Base-by-base conservation (phyloP, 2,113 vertebrate species). In the Monopterus albus region DNA sequence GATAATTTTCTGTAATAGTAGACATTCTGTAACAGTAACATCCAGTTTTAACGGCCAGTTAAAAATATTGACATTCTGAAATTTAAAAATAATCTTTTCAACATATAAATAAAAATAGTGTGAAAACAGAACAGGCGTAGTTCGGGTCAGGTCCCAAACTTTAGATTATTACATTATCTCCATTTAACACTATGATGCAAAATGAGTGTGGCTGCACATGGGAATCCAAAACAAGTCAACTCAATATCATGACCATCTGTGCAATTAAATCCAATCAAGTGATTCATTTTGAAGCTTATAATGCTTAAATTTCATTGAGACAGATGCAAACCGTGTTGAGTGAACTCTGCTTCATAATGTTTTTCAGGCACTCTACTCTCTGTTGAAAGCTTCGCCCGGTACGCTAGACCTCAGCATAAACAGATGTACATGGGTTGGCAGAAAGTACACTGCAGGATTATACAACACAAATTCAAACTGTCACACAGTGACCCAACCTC, bases 301-400 rank as follows among this genome's bases (percentile, higher is more conserved):
- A 42, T 39, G 50, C 43, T 51, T 0, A 17, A 11, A 12, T 55
- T 15, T 13, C 43, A 8, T 29, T 26, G 25, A 14, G 31, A n/a
- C n/a, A n/a, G n/a, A n/a, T n/a, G n/a, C n/a, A n/a, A n/a, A n/a
- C n/a, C n/a, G n/a, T n/a, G n/a, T n/a, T n/a, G n/a, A n/a, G n/a
- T n/a, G n/a, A n/a, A n/a, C n/a, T 31, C 7, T 17, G 15, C 39
- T 13, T 46, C 7, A 58, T 58, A 76, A 45, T n/a, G 21, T 6
- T 52, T 56, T 29, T 59, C 38, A 31, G 13, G 40, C 45, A 21
- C 25, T 52, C 12, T 29, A 42, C 52, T 40, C 21, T 31, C n/a
- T n/a, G 10, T 8, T 65, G 31, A 65, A 78, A 57, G 14, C 62
- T 72, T 33, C 17, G 51, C 47, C 33, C n/a, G 46, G 8, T 29